Percentiles rank a stretch among this genome's conserved stretches.
Evolutionary conservation across 30 jellyfish, hydroid and myxozoan species (phyloP).

Genomic region (Hydractinia echinata): DNA sequence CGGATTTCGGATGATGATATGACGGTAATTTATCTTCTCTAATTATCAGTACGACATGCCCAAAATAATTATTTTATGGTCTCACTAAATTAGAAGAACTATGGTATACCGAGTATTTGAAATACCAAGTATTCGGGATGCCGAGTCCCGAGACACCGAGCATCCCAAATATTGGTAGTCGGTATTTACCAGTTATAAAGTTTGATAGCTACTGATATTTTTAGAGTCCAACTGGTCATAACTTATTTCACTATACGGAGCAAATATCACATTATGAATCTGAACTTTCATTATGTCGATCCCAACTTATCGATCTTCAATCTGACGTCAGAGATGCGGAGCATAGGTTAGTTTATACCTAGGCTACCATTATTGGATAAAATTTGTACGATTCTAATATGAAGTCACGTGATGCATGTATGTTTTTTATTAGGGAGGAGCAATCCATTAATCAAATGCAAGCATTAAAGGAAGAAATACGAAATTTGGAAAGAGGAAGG

Average conservation of each 20-base stretch:
- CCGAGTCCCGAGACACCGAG: too few relatives aligned
- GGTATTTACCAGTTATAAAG: too few relatives aligned
- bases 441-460: conserved; percentile 65
- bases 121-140: too few relatives aligned
- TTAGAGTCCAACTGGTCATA: conserved; percentile 27
- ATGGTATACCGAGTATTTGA: too few relatives aligned
- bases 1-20: too few relatives aligned
- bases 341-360: conserved; percentile 21
- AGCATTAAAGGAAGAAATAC: conserved; percentile 67
- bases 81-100: too few relatives aligned
- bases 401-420: not conserved
- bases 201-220: not conserved
- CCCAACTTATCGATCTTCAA: conserved; percentile 51
- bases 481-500: conserved; percentile 91
- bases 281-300: conserved; percentile 59
- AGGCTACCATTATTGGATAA: not conserved
- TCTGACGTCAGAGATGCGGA: conserved; percentile 65
- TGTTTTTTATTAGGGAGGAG: conserved; percentile 67
- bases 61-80: too few relatives aligned
- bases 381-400: not conserved
- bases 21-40: too few relatives aligned
- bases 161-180: too few relatives aligned
- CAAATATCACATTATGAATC: conserved; percentile 50
- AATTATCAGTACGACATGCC: too few relatives aligned
- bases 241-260: conserved; percentile 69